Conservation (phyloP, 2,888 invertebrate genomes). For the Tetrapedia diversipes region DNA sequence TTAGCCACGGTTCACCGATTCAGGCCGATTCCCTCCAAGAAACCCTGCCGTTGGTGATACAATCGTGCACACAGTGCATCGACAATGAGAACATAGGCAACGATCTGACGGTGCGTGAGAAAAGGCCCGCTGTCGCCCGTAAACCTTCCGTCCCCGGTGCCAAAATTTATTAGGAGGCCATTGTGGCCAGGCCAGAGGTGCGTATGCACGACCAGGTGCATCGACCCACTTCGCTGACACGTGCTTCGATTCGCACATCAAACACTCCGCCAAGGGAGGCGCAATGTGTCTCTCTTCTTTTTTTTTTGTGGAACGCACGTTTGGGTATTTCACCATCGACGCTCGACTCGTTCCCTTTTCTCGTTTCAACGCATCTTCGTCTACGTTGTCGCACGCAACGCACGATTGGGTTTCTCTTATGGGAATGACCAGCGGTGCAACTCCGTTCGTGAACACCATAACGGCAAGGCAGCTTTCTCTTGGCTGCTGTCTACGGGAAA, state of each 20-base stretch:
- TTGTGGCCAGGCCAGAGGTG: constrained; percentile 66
- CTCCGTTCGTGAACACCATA: constrained; percentile 58
- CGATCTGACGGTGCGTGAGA: constrained; percentile 65
- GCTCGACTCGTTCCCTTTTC: constrained; percentile 5
- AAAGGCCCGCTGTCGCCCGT: constrained; percentile 66
- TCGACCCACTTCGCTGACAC: constrained; percentile 70
- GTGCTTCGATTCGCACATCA: constrained; percentile 77
- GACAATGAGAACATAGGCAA: constrained; percentile 45
- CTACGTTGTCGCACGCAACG: constrained; percentile 34
- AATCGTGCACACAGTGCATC: constrained; percentile 49
- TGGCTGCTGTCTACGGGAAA: constrained; percentile 23
- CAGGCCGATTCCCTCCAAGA: constrained; percentile 45
- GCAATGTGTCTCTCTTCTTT: not conserved
- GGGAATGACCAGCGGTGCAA: constrained; percentile 59
- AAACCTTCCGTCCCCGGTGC: constrained; percentile 58
- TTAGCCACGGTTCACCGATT: constrained; percentile 40
- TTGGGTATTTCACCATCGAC: not conserved
- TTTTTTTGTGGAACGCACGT: constrained; percentile 12
- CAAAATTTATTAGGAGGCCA: constrained; percentile 71
- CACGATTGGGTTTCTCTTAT: constrained; percentile 62
- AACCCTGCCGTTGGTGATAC: constrained; percentile 43
- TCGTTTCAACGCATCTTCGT: constrained; percentile 30
- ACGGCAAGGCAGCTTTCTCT: constrained; percentile 63
- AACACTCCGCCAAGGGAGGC: constrained; percentile 54
- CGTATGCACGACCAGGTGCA: constrained; percentile 70